These are phyloP conservation scores for Tribolium freemani DNA, from an alignment of 2,888 invertebrate species.

Conservation along the genomic window DNA sequence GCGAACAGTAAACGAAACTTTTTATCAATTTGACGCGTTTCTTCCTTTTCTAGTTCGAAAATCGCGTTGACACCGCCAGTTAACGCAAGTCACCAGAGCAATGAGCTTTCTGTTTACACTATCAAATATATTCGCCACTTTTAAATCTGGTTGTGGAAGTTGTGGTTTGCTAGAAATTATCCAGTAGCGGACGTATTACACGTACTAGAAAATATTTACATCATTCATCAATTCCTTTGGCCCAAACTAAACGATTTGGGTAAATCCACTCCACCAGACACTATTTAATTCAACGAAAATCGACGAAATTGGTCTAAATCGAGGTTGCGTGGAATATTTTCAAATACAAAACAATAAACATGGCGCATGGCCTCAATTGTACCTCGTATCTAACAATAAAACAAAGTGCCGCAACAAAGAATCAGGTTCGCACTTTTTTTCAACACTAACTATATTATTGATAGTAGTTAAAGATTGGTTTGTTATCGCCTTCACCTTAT, in stretches of 20 bases:
- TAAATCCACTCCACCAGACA: not conserved
- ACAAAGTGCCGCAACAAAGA: not conserved
- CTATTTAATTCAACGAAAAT: not conserved
- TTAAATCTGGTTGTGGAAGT: conserved; percentile 28
- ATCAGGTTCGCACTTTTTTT: not conserved
- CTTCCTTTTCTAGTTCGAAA: not conserved
- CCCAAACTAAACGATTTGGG: not conserved
- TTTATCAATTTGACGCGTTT: not conserved
- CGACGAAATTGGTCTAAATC: not conserved
- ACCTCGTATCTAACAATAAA: not conserved
- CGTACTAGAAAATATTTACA: conserved; percentile 16
- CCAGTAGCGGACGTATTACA: conserved; percentile 17
- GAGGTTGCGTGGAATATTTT: not conserved
- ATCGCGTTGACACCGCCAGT: not conserved
- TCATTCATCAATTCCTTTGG: not conserved
- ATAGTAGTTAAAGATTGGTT: not conserved
- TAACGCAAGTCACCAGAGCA: conserved; percentile 6
- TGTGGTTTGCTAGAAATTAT: conserved; percentile 11
- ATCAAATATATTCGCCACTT: conserved; percentile 16
- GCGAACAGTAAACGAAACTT: not conserved
- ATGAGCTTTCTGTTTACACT: conserved; percentile 24
- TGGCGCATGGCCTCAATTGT: not conserved
- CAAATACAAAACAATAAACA: not conserved
- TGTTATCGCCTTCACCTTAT: not conserved
- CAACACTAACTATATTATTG: not conserved